phyloP scores from a whole-genome alignment of 2,113 vertebrate species.

The Ceyx margarethae region DNA sequence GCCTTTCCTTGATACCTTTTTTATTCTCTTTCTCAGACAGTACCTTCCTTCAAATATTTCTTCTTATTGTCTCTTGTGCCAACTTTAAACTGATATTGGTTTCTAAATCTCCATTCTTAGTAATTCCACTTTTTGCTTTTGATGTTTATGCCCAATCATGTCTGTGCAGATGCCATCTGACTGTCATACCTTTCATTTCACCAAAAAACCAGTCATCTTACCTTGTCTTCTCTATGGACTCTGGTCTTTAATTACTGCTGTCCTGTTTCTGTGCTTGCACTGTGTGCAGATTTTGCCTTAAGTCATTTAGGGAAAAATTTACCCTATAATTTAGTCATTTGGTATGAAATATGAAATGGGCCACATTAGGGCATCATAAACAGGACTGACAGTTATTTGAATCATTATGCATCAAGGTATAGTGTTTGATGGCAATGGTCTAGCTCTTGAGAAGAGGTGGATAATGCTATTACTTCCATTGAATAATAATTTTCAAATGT shows the following conservation, averaged over 20 bases:
- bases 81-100: not conserved
- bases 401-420: not conserved
- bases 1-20: not conserved
- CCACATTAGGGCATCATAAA: not conserved
- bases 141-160: not conserved
- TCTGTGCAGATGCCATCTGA: not conserved
- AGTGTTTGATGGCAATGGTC: not conserved
- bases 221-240: not conserved
- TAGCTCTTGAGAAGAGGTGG: not conserved
- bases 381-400: not conserved
- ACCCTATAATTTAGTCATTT: not conserved
- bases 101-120: not conserved
- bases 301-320: not conserved
- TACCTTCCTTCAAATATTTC: not conserved
- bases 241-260: not conserved
- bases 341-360: not conserved
- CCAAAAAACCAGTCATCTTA: not conserved
- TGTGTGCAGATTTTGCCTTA: not conserved
- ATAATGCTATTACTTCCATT: not conserved
- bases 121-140: not conserved
- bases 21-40: not conserved
- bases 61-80: not conserved
- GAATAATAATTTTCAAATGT: not conserved
- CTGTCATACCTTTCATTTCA: not conserved
- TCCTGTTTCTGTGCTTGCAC: not conserved